Evolutionary conservation across 1,140 invertebrate species (phyloP).

Genomic region (Drosophila prosaltans): DNA sequence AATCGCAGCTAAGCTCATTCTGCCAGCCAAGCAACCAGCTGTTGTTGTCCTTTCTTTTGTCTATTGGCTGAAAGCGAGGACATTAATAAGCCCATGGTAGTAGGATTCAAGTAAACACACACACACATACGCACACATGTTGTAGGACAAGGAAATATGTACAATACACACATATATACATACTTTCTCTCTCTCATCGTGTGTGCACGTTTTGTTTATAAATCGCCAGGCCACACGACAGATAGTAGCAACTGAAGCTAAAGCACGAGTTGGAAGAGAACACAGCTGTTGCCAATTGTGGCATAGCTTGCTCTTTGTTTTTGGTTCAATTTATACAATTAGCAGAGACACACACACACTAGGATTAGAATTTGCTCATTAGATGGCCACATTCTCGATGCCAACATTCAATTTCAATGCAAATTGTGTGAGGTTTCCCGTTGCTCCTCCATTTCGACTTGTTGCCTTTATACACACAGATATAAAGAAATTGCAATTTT

Average conservation of each 20-base stretch:
- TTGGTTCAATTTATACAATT: constrained; percentile 48
- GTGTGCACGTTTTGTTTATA: constrained; percentile 63
- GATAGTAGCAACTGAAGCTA: too few relatives aligned
- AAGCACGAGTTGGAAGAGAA: too few relatives aligned
- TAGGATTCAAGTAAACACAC: constrained; percentile 5
- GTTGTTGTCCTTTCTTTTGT: constrained; percentile 62
- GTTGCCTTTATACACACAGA: constrained; percentile 38
- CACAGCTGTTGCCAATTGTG: constrained; percentile 60
- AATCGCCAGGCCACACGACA: constrained; percentile 57
- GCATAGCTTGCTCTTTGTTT: constrained; percentile 27
- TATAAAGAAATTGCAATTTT: constrained; percentile 70
- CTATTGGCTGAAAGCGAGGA: constrained; percentile 57
- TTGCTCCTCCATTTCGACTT: constrained; percentile 29
- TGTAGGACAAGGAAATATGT: constrained; percentile 61
- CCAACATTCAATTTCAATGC: constrained; percentile 45
- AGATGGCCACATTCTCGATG: constrained; percentile 30
- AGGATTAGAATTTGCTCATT: constrained; percentile 52
- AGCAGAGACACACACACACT: background rate
- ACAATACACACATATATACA: background rate
- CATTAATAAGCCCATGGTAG: constrained; percentile 51
- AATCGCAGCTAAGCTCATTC: constrained; percentile 60
- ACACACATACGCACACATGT: constrained; percentile 36
- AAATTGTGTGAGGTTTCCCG: constrained; percentile 38
- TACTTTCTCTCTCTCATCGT: constrained; percentile 1
- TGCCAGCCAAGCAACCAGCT: constrained; percentile 41